Percentiles rank a stretch among this genome's conserved stretches.
These are phyloP conservation scores for Palaemon carinicauda DNA, from an alignment of 1,140 invertebrate species.

Conservation along the genomic window DNA sequence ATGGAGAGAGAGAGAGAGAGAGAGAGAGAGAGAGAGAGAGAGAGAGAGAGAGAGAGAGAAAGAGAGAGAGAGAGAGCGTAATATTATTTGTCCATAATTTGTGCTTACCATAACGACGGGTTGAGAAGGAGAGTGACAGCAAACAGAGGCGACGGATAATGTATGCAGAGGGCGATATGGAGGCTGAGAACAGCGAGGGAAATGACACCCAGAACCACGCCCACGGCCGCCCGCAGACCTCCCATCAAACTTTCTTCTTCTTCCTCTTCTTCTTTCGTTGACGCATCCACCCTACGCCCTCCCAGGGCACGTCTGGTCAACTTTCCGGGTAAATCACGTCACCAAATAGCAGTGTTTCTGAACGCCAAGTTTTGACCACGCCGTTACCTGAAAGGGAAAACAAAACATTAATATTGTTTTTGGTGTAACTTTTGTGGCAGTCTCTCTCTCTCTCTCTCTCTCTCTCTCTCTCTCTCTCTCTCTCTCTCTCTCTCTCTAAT, in stretches of 20 bases:
- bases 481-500: too few relatives aligned
- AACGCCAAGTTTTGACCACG: too few relatives aligned
- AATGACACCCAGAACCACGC: slow-evolving; percentile 36
- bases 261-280: background rate
- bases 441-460: too few relatives aligned
- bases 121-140: slow-evolving; percentile 55
- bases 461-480: too few relatives aligned
- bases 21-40: slow-evolving; percentile 4
- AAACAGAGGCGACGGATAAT: slow-evolving; percentile 49
- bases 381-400: too few relatives aligned
- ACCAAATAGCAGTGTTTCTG: too few relatives aligned
- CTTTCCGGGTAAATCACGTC: too few relatives aligned
- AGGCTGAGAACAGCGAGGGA: slow-evolving; percentile 43
- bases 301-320: background rate
- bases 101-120: slow-evolving; percentile 49
- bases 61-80: background rate
- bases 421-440: too few relatives aligned
- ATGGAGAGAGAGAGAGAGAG: background rate
- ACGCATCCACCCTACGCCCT: background rate
- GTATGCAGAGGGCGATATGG: slow-evolving; percentile 46
- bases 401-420: too few relatives aligned
- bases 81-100: too few relatives aligned
- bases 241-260: slow-evolving; percentile 10
- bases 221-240: slow-evolving; percentile 46
- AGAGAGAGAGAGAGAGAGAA: background rate